These are phyloP conservation scores for Magallana nippona DNA, from an alignment of 2,888 invertebrate species.

Conservation along the genomic window DNA sequence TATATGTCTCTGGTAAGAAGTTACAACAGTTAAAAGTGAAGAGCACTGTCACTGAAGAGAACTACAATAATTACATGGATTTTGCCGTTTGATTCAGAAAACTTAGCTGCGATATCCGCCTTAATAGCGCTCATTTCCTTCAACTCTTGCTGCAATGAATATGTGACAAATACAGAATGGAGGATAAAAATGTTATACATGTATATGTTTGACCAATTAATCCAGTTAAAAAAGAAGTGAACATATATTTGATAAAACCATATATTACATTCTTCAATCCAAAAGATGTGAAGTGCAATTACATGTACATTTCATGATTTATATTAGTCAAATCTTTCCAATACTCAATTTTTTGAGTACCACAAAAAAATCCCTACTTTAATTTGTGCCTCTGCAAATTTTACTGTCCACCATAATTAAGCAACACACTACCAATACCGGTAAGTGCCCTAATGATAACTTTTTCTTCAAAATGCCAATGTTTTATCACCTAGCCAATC, in stretches of 20 bases:
- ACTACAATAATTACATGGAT: constrained; percentile 61
- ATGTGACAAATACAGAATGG: neutral
- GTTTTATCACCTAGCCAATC: neutral
- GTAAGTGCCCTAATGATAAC: no score
- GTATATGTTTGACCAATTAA: constrained; percentile 18
- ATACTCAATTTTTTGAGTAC: no score
- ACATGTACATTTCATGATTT: no score
- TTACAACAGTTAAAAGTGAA: constrained; percentile 1
- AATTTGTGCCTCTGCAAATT: no score
- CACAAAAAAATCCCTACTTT: no score
- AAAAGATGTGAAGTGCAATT: neutral
- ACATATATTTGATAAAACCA: neutral
- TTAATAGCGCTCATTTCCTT: constrained; percentile 73
- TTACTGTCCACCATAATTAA: no score
- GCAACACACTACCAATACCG: no score
- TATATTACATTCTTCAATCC: neutral
- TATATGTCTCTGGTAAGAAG: no score
- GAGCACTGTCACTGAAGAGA: constrained; percentile 6
- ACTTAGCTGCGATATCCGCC: constrained; percentile 72
- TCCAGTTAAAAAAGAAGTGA: neutral
- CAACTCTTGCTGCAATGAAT: constrained; percentile 71
- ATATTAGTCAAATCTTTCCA: no score
- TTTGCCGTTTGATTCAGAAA: constrained; percentile 72
- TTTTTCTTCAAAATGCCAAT: neutral
- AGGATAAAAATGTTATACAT: constrained; percentile 20